Evolutionary conservation across 37 sponge, comb jelly and placozoan genomes (phyloP), one percentile per base, ranked within the genome.

Genomic region (Agelas oroides): DNA sequence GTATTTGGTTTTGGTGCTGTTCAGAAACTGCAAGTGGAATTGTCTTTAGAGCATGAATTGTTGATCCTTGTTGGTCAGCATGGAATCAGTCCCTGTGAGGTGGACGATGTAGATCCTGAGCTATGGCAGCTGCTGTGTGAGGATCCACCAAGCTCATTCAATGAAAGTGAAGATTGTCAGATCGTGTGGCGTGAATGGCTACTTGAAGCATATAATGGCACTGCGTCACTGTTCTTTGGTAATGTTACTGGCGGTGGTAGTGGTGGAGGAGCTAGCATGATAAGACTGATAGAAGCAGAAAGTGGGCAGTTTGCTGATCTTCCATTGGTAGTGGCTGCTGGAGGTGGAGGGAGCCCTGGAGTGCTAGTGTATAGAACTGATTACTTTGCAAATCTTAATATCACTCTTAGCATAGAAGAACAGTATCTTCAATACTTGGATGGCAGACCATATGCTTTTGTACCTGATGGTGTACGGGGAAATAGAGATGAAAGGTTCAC

Each of bases 211-310:
- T 16, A 21, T 39, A 20, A 32, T 20, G 39, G 8, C 28, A 34
- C 33, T 30, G 46, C 46, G 8, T n/a, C n/a, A n/a, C n/a, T n/a
- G n/a, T 64, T 64, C 11, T 14, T 33, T 31, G 31, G 16, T 28
- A 19, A 17, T 28, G 60, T 25, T 24, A 60, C 12, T 66, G 90
- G 90, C 1, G 90, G 85, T 2, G 90, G 90, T 2, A 80, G 80
- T 32, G 90, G 81, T 65, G 90, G 90, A 56, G 90, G 90, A 39
- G 85, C 73, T 30, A 90, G 85, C 46, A 62, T 90, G 65, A 24
- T 90, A 2, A 28, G 83, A 37, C 53, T 27, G 27, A n/a, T 17
- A 8, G 58, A 63, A 14, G 34, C 35, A 62, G 54, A 46, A 0
- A 56, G 27, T 71, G 61, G 53, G 11, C 61, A 55, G 21, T 70